phyloP scores from a whole-genome alignment of 2,888 invertebrate species.

The Phrixothrix hirtus region DNA sequence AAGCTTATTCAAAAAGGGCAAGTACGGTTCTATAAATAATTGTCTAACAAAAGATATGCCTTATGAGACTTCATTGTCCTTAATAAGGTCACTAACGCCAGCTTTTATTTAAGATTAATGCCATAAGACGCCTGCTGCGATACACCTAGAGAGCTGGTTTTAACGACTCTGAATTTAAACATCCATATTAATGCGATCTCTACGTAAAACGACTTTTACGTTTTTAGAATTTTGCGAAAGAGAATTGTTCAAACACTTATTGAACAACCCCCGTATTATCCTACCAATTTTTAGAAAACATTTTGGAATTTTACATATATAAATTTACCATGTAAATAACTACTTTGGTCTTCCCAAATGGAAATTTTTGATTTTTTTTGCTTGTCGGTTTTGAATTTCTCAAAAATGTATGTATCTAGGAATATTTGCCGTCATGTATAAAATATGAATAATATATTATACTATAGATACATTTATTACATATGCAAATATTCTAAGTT shows the following conservation, averaged over 20 bases:
- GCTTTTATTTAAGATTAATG: neutral
- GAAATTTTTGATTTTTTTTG: neutral
- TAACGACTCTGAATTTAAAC: neutral
- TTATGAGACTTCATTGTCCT: neutral
- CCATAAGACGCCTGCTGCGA: neutral
- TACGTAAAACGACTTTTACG: neutral
- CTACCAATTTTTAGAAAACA: too few relatives aligned
- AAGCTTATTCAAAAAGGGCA: too few relatives aligned
- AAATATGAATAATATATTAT: slow-evolving; percentile 10
- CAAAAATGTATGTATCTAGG: neutral
- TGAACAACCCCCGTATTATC: neutral
- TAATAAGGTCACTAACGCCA: neutral
- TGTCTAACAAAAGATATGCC: too few relatives aligned
- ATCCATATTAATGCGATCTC: neutral
- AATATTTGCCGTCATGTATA: neutral
- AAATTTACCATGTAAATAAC: too few relatives aligned
- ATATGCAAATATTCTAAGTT: slow-evolving; percentile 30
- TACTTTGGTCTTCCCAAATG: too few relatives aligned
- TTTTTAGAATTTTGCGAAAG: neutral
- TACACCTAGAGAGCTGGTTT: neutral
- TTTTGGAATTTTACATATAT: too few relatives aligned
- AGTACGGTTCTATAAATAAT: too few relatives aligned
- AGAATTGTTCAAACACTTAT: too few relatives aligned
- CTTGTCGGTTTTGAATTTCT: neutral
- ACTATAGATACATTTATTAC: slow-evolving; percentile 30